Conservation (phyloP, 2,113 vertebrate species). For the Tragelaphus strepsiceros region DNA sequence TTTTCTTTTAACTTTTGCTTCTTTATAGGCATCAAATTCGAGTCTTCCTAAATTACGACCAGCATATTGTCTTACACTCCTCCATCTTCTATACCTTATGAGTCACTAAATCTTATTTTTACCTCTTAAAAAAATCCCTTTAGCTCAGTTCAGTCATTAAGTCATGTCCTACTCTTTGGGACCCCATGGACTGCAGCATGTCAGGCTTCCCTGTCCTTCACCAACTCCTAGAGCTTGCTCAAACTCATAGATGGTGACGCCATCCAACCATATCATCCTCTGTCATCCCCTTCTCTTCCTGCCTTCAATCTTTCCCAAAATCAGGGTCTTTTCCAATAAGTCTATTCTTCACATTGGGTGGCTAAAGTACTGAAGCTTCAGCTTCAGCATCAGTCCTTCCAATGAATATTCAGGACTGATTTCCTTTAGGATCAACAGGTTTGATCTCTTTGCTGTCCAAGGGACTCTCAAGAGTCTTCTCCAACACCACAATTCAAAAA, state of each 20-base stretch:
- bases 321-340: neutral
- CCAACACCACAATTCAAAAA: neutral
- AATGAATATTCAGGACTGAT: neutral
- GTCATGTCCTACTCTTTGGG: neutral
- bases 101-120: neutral
- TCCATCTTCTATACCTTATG: neutral
- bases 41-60: neutral
- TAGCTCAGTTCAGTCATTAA: neutral
- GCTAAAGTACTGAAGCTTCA: neutral
- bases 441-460: neutral
- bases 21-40: neutral
- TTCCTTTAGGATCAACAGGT: neutral
- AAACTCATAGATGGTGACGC: neutral
- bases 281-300: neutral
- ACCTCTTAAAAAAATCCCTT: neutral
- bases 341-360: neutral
- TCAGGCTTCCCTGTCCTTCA: neutral
- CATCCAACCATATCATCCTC: neutral
- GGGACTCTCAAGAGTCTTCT: neutral
- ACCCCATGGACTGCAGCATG: neutral
- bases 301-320: neutral
- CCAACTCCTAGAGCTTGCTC: neutral
- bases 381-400: neutral
- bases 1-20: neutral
- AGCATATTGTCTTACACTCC: neutral